Evolutionary conservation across 2,888 invertebrate species (phyloP).

Genomic region (Lycia hirtaria): DNA sequence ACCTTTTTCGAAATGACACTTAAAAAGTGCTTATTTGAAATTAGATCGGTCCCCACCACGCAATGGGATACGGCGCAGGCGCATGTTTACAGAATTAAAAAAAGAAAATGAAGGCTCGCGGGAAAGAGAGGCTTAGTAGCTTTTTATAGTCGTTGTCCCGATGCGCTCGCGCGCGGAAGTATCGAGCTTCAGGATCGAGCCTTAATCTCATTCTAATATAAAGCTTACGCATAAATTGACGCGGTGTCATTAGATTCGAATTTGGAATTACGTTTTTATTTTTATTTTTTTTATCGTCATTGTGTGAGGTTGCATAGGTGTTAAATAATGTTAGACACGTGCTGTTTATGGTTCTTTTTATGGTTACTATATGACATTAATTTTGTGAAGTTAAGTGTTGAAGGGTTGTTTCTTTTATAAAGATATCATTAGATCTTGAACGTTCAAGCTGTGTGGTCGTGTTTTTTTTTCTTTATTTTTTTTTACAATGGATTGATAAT

Average conservation of each 20-base stretch:
- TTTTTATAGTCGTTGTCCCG: constrained; percentile 82
- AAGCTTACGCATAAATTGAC: constrained; percentile 82
- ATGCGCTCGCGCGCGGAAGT: constrained; percentile 83
- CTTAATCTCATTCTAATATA: constrained; percentile 83
- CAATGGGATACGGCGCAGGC: constrained; percentile 66
- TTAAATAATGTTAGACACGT: constrained; percentile 79
- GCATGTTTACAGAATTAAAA: constrained; percentile 72
- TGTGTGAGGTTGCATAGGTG: constrained; percentile 68
- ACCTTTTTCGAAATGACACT: constrained; percentile 68
- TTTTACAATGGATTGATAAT: constrained; percentile 60
- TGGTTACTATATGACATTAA: constrained; percentile 74
- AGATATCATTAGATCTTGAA: constrained; percentile 73
- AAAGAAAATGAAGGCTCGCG: constrained; percentile 75
- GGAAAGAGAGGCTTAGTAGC: constrained; percentile 81
- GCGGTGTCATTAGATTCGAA: constrained; percentile 71
- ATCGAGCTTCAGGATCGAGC: constrained; percentile 80
- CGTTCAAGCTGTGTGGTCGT: constrained; percentile 77
- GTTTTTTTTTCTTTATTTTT: constrained; percentile 53
- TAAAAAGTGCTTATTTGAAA: constrained; percentile 63
- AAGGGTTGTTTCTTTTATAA: constrained; percentile 76
- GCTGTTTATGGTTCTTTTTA: constrained; percentile 79
- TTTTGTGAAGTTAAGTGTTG: constrained; percentile 74
- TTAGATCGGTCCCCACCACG: constrained; percentile 65
- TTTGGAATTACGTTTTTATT: constrained; percentile 69
- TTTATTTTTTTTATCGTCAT: constrained; percentile 47